phyloP scores from a whole-genome alignment of 1,140 invertebrate genomes.

The Dysdera silvatica region DNA sequence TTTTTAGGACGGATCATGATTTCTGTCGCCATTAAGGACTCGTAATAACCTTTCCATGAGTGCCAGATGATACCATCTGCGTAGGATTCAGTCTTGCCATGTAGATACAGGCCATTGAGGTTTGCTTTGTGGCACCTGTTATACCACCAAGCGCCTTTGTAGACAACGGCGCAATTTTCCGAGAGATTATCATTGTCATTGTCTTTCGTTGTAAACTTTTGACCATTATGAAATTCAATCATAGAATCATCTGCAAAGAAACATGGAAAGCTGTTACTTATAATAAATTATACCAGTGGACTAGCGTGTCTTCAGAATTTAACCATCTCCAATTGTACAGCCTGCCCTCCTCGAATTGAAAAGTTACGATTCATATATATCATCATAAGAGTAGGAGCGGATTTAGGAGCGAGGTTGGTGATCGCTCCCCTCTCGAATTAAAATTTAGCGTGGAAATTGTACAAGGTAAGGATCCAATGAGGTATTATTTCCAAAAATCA shows the following conservation, averaged over 20 bases:
- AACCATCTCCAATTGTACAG: no score
- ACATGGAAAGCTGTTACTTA: no score
- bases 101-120: slow-evolving; percentile 42
- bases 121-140: slow-evolving; percentile 40
- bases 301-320: no score
- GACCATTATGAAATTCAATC: neutral
- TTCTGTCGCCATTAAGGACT: neutral
- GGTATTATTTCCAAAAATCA: no score
- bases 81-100: neutral
- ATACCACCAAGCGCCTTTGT: slow-evolving; percentile 45
- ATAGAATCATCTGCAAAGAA: slow-evolving; percentile 1
- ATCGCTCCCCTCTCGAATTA: no score
- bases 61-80: neutral
- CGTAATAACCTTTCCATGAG: neutral
- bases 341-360: no score
- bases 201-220: neutral
- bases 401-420: no score
- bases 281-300: no score
- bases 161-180: slow-evolving; percentile 30
- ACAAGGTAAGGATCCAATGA: no score
- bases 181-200: neutral
- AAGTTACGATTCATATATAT: no score
- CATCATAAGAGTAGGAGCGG: no score
- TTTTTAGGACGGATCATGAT: neutral
- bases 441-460: no score